phyloP scores from a whole-genome alignment of 2,888 invertebrate species.

The Heteropelma amictum region DNA sequence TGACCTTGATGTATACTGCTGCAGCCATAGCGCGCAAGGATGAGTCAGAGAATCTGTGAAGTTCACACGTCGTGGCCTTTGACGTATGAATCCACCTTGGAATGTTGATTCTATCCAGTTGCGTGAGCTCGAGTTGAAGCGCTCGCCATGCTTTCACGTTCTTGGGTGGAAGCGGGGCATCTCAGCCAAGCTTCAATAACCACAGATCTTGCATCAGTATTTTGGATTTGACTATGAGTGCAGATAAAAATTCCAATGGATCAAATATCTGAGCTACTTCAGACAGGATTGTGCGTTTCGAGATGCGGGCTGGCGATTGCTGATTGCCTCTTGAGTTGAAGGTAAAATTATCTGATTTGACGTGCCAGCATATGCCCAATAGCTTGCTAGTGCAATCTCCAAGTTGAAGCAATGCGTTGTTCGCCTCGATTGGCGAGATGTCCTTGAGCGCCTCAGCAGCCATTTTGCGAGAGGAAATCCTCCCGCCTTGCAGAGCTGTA shows the following conservation, averaged over 20 bases:
- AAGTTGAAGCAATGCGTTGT: background rate
- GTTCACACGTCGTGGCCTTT: slow-evolving; percentile 26
- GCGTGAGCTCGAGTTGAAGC: background rate
- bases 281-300: background rate
- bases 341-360: background rate
- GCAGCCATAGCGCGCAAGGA: slow-evolving; percentile 28
- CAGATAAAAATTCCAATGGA: background rate
- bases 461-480: background rate
- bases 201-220: background rate
- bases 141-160: background rate
- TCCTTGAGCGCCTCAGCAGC: background rate
- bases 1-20: background rate
- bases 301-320: background rate
- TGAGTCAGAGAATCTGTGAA: slow-evolving; percentile 55
- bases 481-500: too few species aligned
- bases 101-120: background rate
- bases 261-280: background rate
- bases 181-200: background rate
- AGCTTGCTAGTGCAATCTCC: background rate
- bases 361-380: background rate
- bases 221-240: background rate
- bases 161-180: background rate
- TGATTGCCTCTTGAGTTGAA: background rate
- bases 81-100: background rate
- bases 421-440: background rate